Evolutionary conservation across 2,113 vertebrate species (phyloP).

Genomic region (Esox niger): DNA sequence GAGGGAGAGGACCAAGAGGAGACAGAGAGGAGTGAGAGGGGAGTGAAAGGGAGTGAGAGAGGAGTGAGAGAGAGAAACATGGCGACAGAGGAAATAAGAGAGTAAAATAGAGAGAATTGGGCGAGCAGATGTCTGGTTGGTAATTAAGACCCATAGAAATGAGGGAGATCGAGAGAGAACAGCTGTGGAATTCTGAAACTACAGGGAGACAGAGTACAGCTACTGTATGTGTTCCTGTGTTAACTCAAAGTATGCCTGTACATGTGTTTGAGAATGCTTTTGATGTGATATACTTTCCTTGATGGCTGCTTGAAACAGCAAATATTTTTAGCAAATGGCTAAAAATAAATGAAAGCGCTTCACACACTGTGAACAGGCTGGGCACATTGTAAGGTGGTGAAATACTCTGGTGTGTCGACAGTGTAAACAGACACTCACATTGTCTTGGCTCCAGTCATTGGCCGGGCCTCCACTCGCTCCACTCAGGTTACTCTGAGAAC

Average conservation of each 20-base stretch:
- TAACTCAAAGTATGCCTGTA: not conserved
- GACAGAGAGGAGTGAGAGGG: not conserved
- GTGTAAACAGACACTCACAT: constrained; percentile 68
- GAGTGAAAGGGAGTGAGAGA: not conserved
- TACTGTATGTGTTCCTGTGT: not conserved
- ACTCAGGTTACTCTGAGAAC: constrained; percentile 85
- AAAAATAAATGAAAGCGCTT: constrained; percentile 33
- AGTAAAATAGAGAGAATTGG: constrained; percentile 5
- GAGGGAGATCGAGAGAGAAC: constrained; percentile 12
- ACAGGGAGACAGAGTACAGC: constrained; percentile 18
- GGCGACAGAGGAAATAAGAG: constrained; percentile 12
- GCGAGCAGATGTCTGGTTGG: constrained; percentile 45
- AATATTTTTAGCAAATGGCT: constrained; percentile 24
- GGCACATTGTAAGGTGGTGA: constrained; percentile 21
- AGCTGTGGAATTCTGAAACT: constrained; percentile 33
- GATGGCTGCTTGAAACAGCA: constrained; percentile 1
- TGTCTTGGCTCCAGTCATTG: constrained; percentile 85
- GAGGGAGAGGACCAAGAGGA: not conserved
- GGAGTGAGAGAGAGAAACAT: not conserved
- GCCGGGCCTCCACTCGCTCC: constrained; percentile 79
- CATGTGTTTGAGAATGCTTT: not conserved
- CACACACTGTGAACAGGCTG: constrained; percentile 14
- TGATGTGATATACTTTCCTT: not conserved
- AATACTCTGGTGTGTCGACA: constrained; percentile 24
- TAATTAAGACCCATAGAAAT: constrained; percentile 48